Conservation (phyloP, 2,888 invertebrate species). For the Eupelmus urozonus region DNA sequence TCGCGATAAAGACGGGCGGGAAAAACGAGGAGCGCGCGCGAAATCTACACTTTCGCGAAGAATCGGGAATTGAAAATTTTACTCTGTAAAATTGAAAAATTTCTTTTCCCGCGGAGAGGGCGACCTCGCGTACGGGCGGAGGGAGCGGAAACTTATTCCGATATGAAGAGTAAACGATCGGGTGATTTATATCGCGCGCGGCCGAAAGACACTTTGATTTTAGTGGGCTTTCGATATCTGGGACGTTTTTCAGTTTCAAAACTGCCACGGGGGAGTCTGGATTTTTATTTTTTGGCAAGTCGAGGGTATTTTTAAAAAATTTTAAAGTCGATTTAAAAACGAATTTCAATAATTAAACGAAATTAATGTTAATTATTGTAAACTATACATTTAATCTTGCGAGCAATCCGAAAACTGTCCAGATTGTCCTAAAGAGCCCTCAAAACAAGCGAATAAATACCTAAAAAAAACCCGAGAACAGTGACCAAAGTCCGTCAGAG, state of each 20-base stretch:
- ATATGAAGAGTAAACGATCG: constrained; percentile 4
- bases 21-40: neutral
- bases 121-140: too few species aligned
- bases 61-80: constrained; percentile 34
- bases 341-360: too few species aligned
- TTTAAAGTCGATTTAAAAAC: neutral
- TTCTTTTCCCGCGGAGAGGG: neutral
- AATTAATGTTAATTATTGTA: too few species aligned
- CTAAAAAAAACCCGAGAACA: too few species aligned
- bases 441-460: neutral
- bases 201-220: constrained; percentile 7
- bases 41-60: constrained; percentile 9
- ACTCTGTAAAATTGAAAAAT: constrained; percentile 38
- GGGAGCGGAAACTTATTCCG: neutral
- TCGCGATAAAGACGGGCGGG: neutral
- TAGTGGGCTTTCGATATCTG: neutral
- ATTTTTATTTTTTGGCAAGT: neutral
- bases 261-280: neutral
- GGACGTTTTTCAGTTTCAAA: neutral
- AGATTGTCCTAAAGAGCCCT: too few species aligned
- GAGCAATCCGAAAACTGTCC: too few species aligned
- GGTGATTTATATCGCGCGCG: constrained; percentile 18
- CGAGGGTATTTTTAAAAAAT: neutral
- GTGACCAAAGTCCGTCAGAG: too few species aligned
- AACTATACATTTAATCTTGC: too few species aligned